A percentile compares a stretch with the other conserved stretches of the same genome.
These are phyloP conservation scores for Sinocyclocheilus rhinocerous DNA, from an alignment of 2,113 vertebrate genomes.

Conservation along the genomic window DNA sequence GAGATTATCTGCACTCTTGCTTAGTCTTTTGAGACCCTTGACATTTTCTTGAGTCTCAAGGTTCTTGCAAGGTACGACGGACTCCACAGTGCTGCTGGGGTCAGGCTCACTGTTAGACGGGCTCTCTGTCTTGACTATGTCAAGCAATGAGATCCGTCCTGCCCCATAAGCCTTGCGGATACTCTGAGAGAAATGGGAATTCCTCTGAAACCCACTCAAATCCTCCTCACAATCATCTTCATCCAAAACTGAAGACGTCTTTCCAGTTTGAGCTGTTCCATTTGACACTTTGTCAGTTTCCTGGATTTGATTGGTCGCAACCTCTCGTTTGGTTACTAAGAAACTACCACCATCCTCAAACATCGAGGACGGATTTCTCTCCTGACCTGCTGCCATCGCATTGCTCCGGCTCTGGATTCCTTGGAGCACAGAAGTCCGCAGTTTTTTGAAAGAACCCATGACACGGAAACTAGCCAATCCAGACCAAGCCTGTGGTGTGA, in stretches of 20 bases:
- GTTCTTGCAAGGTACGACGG: conserved; percentile 54
- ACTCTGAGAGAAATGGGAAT: conserved; percentile 87
- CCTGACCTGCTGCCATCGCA: conserved; percentile 48
- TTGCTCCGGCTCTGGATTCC: conserved; percentile 85
- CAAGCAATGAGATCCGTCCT: conserved; percentile 87
- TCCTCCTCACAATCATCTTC: conserved; percentile 79
- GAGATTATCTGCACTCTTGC: conserved; percentile 89
- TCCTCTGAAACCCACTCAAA: conserved; percentile 80
- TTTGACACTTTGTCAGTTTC: conserved; percentile 71
- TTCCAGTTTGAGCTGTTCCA: conserved; percentile 59
- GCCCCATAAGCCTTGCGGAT: conserved; percentile 87
- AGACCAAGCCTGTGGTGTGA: conserved; percentile 79
- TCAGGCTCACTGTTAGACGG: conserved; percentile 39
- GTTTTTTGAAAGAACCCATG: conserved; percentile 92
- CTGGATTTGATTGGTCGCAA: conserved; percentile 52
- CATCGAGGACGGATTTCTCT: conserved; percentile 52
- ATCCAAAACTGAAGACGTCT: conserved; percentile 57
- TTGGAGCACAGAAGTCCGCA: conserved; percentile 89
- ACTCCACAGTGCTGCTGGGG: conserved; percentile 61
- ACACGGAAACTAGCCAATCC: conserved; percentile 86
- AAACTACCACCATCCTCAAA: conserved; percentile 56
- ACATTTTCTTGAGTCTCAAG: conserved; percentile 69
- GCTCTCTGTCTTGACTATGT: conserved; percentile 64
- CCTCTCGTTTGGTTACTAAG: conserved; percentile 45
- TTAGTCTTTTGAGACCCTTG: conserved; percentile 78